Percentiles rank a stretch among this genome's conserved stretches.
Evolutionary conservation across 2,113 vertebrate genomes (phyloP).

Genomic region (Poicephalus meyeri): DNA sequence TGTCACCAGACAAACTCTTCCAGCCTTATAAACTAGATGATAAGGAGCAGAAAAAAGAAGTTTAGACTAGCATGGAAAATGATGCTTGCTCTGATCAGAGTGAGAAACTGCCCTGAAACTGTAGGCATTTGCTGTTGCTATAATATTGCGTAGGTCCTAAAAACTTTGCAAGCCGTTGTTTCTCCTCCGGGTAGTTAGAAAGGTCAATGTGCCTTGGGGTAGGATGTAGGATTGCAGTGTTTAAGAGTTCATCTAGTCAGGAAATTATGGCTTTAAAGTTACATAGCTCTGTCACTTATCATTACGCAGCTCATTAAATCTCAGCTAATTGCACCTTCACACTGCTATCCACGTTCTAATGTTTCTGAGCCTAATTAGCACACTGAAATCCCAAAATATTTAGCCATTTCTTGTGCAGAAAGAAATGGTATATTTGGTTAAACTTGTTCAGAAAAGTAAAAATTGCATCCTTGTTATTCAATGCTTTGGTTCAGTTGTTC

Average conservation of each 20-base stretch:
- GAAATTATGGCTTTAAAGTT: slow-evolving; percentile 77
- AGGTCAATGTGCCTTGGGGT: slow-evolving; percentile 48
- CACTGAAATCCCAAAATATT: slow-evolving; percentile 51
- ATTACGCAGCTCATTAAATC: slow-evolving; percentile 80
- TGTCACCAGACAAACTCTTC: slow-evolving; percentile 5
- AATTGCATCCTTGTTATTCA: background rate
- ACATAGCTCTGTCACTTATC: slow-evolving; percentile 75
- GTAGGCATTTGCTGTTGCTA: background rate
- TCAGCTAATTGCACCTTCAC: slow-evolving; percentile 75
- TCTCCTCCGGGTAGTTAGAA: slow-evolving; percentile 27
- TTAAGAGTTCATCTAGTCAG: slow-evolving; percentile 74
- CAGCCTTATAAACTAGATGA: background rate
- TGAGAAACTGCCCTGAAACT: slow-evolving; percentile 15
- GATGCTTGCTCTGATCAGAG: background rate
- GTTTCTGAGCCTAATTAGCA: slow-evolving; percentile 60
- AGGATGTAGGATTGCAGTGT: background rate
- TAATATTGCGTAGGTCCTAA: background rate
- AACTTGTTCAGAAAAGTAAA: background rate
- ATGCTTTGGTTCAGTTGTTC: background rate
- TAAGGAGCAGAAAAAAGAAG: background rate
- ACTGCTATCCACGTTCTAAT: slow-evolving; percentile 51
- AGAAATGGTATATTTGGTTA: background rate
- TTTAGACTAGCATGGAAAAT: slow-evolving; percentile 17
- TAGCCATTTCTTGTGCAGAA: slow-evolving; percentile 17
- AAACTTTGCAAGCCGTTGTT: background rate